phyloP scores from a whole-genome alignment of 2,888 invertebrate genomes.

The Boloria selene region DNA sequence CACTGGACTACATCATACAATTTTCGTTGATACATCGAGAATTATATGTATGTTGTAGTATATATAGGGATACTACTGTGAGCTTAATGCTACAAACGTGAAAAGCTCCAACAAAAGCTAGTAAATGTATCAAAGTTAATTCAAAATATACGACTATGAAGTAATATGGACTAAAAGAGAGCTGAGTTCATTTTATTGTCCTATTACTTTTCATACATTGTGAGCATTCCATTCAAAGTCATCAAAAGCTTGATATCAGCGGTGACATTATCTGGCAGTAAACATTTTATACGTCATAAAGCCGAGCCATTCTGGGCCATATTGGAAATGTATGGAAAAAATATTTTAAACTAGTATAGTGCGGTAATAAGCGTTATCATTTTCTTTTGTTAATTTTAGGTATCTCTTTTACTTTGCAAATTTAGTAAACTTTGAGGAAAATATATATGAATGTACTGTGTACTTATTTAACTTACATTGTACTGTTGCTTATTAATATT shows the following conservation, averaged over 20 bases:
- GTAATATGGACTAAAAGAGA: constrained; percentile 9
- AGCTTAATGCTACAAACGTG: too few relatives aligned
- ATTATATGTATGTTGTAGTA: too few relatives aligned
- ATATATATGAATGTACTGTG: too few relatives aligned
- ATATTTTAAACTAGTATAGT: constrained; percentile 27
- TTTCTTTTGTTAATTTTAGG: too few relatives aligned
- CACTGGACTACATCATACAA: too few relatives aligned
- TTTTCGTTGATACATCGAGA: too few relatives aligned
- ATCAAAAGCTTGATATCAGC: constrained; percentile 47
- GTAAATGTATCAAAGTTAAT: constrained; percentile 1
- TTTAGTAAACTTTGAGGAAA: too few relatives aligned
- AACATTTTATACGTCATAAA: constrained; percentile 57
- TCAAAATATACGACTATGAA: constrained; percentile 7
- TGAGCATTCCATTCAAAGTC: constrained; percentile 37
- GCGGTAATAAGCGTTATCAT: too few relatives aligned
- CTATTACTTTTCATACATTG: constrained; percentile 45
- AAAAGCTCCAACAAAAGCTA: background rate
- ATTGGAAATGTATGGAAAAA: constrained; percentile 40
- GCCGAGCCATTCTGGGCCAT: constrained; percentile 44
- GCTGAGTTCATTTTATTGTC: constrained; percentile 40
- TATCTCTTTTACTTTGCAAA: too few relatives aligned
- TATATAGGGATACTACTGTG: too few relatives aligned
- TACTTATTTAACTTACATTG: too few relatives aligned
- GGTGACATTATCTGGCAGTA: constrained; percentile 54
- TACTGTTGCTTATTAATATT: too few relatives aligned